phyloP scores from a whole-genome alignment of 1,140 invertebrate genomes.

The Ganaspis sp. region DNA sequence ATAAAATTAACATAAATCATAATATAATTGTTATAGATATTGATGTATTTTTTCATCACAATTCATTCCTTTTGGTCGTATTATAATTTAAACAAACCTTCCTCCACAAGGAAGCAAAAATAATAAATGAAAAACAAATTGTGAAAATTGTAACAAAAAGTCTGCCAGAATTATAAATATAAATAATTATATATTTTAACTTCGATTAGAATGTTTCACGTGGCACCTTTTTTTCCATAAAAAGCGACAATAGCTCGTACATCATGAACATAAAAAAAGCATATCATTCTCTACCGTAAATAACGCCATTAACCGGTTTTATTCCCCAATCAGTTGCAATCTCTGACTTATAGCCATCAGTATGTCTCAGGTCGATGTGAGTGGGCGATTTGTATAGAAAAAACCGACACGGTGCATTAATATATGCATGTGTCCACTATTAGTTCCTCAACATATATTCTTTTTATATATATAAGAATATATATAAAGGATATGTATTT shows the following conservation, averaged over 20 bases:
- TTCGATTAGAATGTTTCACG: background rate
- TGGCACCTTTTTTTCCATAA: background rate
- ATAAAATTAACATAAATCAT: no score
- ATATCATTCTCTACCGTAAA: slow-evolving; percentile 20
- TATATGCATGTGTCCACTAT: background rate
- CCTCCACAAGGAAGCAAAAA: no score
- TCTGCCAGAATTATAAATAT: background rate
- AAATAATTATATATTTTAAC: background rate
- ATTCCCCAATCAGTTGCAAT: slow-evolving; percentile 29
- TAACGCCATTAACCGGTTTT: slow-evolving; percentile 22
- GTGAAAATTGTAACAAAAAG: no score
- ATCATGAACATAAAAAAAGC: slow-evolving; percentile 28
- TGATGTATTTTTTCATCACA: no score
- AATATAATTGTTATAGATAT: no score
- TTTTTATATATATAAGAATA: background rate
- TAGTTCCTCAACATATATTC: background rate
- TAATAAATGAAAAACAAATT: no score
- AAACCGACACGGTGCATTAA: background rate
- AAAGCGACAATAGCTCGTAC: slow-evolving; percentile 7
- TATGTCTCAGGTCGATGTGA: background rate
- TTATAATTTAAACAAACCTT: no score
- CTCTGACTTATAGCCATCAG: slow-evolving; percentile 27
- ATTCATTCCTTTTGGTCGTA: no score
- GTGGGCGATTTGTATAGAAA: slow-evolving; percentile 9
- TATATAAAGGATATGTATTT: no score